Base-by-base conservation (phyloP, 2,888 invertebrate genomes). In the Netelia virgata region DNA sequence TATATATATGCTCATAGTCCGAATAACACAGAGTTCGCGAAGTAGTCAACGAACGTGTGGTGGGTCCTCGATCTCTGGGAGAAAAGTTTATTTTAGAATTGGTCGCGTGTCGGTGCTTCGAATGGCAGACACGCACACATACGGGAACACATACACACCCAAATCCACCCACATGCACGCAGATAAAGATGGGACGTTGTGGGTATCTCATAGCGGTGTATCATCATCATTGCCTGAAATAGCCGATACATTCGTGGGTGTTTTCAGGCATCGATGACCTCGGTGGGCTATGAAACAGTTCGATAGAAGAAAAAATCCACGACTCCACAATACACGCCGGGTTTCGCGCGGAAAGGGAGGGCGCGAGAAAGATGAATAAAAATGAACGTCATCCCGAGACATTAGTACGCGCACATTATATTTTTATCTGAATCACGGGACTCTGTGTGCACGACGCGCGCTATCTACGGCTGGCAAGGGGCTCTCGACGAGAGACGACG, bases 141-240 rank as follows among this genome's bases (percentile, higher is more conserved):
- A 73, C 78, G 61, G 36, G 36, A 36, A 36, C 70, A 77, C 55
- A 55, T 16, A 18, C 18, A 18, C 16, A 8, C 55, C 9, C 16
- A 18, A 47, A 47, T 14, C 61, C 75, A 43, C 70, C 61, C 70
- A 78, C 70, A 59, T 20, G 53, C 50, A 70, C 50, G 50, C 47
- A 69, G n/a, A 11, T 50, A 47, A 76, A n/a, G 47, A 47, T 14
- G 41, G 47, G 41, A 20, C 11, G 20, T 53, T 36, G 63, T n/a
- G 50, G 11, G 50, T n/a, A 14, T 23, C 53, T 14, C 16, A 43
- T 20, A 18, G 61, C 79, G 63, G 47, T 61, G 77, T 69, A 82
- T 61, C 74, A 89, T 91, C 91, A 92, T 92, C 92, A 91, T 91
- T 91, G 91, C 92, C 91, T 90, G 91, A 92, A 92, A 92, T 92